These are phyloP conservation scores for Quadroppia sp. DNA, from an alignment of 2,888 invertebrate genomes.

Conservation along the genomic window DNA sequence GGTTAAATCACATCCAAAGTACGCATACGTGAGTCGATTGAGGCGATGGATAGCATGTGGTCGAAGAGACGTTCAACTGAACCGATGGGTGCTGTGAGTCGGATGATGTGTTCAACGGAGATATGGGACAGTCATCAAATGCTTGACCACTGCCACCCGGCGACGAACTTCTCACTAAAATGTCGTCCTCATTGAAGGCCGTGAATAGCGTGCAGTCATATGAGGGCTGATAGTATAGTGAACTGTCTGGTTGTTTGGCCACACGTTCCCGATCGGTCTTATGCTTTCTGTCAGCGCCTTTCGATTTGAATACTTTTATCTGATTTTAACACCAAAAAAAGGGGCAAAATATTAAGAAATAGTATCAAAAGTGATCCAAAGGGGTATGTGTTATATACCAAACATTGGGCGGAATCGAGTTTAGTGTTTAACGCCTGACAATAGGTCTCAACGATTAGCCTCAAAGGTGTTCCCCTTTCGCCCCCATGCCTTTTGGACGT, in stretches of 20 bases:
- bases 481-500: slow-evolving; percentile 97
- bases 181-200: slow-evolving; percentile 51
- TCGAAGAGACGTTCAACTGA: slow-evolving; percentile 26
- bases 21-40: slow-evolving; percentile 35
- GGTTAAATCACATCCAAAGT: not conserved
- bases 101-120: not conserved
- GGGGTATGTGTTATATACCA: slow-evolving; percentile 13
- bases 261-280: slow-evolving; percentile 95
- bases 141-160: not conserved
- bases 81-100: slow-evolving; percentile 4
- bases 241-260: slow-evolving; percentile 66
- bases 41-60: slow-evolving; percentile 31
- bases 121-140: not conserved
- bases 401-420: slow-evolving; percentile 35
- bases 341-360: not conserved
- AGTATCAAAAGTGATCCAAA: not conserved
- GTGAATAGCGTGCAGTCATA: slow-evolving; percentile 91
- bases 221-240: slow-evolving; percentile 87
- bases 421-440: slow-evolving; percentile 58
- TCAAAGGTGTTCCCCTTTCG: slow-evolving; percentile 94
- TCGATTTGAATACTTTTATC: slow-evolving; percentile 77
- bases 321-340: slow-evolving; percentile 78
- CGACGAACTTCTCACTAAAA: slow-evolving; percentile 1
- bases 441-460: slow-evolving; percentile 74
- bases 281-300: slow-evolving; percentile 94